phyloP scores from a whole-genome alignment of 2,113 vertebrate species.

The Apistogramma diplotaenia region DNA sequence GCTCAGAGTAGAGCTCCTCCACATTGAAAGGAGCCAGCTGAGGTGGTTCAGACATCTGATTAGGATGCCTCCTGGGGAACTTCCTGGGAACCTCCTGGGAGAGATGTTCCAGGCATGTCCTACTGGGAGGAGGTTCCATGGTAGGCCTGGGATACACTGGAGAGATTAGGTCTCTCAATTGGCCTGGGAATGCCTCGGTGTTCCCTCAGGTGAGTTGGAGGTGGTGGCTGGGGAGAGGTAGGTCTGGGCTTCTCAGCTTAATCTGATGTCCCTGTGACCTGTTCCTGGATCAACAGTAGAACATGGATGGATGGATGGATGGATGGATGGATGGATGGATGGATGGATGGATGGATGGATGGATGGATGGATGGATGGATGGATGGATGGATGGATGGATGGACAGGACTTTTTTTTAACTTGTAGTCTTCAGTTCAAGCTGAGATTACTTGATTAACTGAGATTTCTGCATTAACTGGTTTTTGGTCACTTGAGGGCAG shows the following conservation, averaged over 20 bases:
- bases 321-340: not conserved
- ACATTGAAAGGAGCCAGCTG: not conserved
- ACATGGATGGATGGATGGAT: not conserved
- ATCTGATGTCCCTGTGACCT: not conserved
- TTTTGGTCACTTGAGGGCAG: no score
- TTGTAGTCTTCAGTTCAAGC: not conserved
- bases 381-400: not conserved
- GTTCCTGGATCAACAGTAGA: no score
- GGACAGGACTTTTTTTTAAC: not conserved
- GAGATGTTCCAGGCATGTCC: not conserved
- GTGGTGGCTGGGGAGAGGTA: not conserved
- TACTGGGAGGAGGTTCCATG: rapidly evolving
- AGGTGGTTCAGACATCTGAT: not conserved
- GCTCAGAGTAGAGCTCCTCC: not conserved
- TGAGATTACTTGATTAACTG: not conserved
- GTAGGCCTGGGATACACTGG: not conserved
- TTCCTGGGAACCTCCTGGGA: not conserved
- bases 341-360: not conserved
- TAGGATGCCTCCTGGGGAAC: no score
- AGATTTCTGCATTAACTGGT: no score
- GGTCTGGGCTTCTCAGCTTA: not conserved
- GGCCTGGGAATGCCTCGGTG: not conserved
- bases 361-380: not conserved
- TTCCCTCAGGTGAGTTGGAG: not conserved
- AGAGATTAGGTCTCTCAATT: not conserved